phyloP scores from a whole-genome alignment of 2,888 invertebrate genomes.

The Oscheius sp. region DNA sequence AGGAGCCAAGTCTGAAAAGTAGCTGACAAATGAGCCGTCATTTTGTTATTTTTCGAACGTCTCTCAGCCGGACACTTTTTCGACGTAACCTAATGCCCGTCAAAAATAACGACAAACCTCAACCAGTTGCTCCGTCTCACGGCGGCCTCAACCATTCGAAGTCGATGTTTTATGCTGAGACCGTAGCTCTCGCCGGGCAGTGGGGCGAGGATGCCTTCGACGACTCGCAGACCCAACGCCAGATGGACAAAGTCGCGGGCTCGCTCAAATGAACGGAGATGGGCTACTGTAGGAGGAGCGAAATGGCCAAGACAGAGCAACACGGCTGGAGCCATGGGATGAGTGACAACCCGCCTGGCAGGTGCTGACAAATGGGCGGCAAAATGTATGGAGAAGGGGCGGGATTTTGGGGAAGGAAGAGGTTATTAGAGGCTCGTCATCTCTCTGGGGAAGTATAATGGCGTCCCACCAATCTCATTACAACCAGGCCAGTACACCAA shows the following conservation, averaged over 20 bases:
- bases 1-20: conserved; percentile 14
- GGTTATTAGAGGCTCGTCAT: conserved; percentile 9
- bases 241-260: conserved; percentile 23
- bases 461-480: too few relatives aligned
- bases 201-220: conserved; percentile 9
- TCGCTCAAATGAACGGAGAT: conserved; percentile 14
- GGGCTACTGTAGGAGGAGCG: conserved; percentile 23
- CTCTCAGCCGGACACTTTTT: neutral
- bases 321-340: conserved; percentile 18
- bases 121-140: conserved; percentile 32
- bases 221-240: neutral
- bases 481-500: too few relatives aligned
- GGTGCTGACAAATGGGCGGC: conserved; percentile 18
- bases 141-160: conserved; percentile 34
- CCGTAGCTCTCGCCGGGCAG: neutral
- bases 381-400: conserved; percentile 12
- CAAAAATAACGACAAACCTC: conserved; percentile 34
- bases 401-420: neutral
- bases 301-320: conserved; percentile 18
- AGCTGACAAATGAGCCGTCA: conserved; percentile 6
- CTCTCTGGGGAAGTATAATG: neutral
- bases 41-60: conserved; percentile 1
- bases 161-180: conserved; percentile 20
- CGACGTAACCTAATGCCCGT: neutral
- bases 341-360: conserved; percentile 6